Evolutionary conservation across 2,113 vertebrate species (phyloP).

Genomic region (Gobius niger): DNA sequence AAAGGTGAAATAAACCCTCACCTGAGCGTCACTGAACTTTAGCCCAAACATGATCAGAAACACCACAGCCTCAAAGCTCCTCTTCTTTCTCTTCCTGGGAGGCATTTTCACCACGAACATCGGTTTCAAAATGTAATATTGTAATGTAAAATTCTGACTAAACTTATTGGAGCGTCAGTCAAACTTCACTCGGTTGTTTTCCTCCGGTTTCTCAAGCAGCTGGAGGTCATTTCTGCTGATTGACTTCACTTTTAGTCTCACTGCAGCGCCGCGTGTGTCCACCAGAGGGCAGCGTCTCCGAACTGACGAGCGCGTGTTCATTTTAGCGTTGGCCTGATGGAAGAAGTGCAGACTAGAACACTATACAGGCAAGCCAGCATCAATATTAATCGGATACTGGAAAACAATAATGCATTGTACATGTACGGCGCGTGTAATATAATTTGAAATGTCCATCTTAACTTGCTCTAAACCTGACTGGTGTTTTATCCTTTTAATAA

Average conservation of each 20-base stretch:
- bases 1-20: constrained; percentile 16
- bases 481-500: too few relatives aligned
- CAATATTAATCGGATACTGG: too few relatives aligned
- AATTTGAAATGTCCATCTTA: too few relatives aligned
- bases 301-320: neutral
- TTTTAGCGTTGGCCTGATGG: too few relatives aligned
- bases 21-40: constrained; percentile 35
- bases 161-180: constrained; percentile 7
- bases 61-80: neutral
- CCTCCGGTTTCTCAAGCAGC: constrained; percentile 30
- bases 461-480: too few relatives aligned
- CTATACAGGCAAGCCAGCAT: too few relatives aligned
- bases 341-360: too few relatives aligned
- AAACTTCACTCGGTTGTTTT: constrained; percentile 5
- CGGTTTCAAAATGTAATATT: constrained; percentile 7
- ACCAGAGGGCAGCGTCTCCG: neutral
- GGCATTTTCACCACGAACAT: constrained; percentile 37
- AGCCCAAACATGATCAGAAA: constrained; percentile 32
- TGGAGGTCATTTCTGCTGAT: constrained; percentile 59
- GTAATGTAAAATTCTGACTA: neutral
- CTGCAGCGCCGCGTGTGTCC: neutral
- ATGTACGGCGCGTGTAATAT: too few relatives aligned
- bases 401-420: too few relatives aligned
- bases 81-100: neutral
- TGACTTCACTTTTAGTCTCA: constrained; percentile 12